phyloP scores from a whole-genome alignment of 2,797 vertebrate species.

The Discoglossus pictus region DNA sequence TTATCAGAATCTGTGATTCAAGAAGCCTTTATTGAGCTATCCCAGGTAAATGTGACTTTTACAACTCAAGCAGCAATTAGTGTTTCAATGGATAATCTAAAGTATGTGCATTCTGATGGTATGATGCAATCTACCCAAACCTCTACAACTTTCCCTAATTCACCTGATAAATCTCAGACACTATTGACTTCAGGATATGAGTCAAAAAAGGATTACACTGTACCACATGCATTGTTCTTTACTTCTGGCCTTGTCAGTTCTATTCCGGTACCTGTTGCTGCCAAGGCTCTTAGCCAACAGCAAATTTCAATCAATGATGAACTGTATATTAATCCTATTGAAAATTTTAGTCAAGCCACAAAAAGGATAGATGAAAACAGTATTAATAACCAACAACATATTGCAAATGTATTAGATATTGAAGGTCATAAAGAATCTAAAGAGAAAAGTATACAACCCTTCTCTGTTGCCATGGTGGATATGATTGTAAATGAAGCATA shows the following conservation, averaged over 20 bases:
- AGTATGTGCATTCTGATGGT: slow-evolving; percentile 81
- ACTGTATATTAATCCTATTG: slow-evolving; percentile 15
- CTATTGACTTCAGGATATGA: slow-evolving; percentile 60
- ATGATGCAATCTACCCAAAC: slow-evolving; percentile 68
- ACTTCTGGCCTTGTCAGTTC: slow-evolving; percentile 93
- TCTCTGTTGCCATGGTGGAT: slow-evolving; percentile 87
- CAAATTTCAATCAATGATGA: slow-evolving; percentile 48
- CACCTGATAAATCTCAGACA: slow-evolving; percentile 60
- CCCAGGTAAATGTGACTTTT: slow-evolving; percentile 89
- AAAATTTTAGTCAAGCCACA: slow-evolving; percentile 12
- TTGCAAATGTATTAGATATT: too few species aligned
- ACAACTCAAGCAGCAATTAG: slow-evolving; percentile 92
- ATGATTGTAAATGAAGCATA: slow-evolving; percentile 88
- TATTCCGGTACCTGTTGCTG: slow-evolving; percentile 88
- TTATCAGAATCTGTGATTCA: slow-evolving; percentile 96
- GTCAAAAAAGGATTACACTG: slow-evolving; percentile 75
- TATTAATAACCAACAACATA: slow-evolving; percentile 6
- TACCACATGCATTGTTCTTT: slow-evolving; percentile 90
- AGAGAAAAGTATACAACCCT: slow-evolving; percentile 63
- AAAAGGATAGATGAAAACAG: background rate
- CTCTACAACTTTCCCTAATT: slow-evolving; percentile 69
- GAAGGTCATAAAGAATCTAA: too few species aligned
- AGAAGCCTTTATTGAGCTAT: slow-evolving; percentile 96
- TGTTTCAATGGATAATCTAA: slow-evolving; percentile 87
- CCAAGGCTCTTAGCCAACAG: slow-evolving; percentile 79